Percentiles rank a stretch among this genome's conserved stretches.
phyloP scores from a whole-genome alignment of 2,113 vertebrate species.

The Cromileptes altivelis region DNA sequence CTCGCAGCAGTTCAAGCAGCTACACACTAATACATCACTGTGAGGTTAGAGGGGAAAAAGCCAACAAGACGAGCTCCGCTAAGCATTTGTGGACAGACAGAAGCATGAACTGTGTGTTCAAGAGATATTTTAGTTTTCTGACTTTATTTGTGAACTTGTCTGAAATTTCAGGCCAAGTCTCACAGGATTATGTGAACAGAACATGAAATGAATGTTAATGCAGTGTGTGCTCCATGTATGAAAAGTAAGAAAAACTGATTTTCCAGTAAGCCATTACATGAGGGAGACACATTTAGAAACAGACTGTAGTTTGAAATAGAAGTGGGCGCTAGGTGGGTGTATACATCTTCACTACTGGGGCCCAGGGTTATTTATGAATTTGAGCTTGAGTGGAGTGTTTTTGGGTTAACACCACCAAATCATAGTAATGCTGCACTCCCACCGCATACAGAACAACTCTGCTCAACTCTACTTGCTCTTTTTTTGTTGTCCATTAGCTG shows the following conservation, averaged over 20 bases:
- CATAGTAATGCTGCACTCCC: background rate
- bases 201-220: constrained; percentile 40
- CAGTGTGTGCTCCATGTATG: background rate
- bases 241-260: constrained; percentile 23
- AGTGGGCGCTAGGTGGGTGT: constrained; percentile 43
- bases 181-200: constrained; percentile 14
- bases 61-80: background rate
- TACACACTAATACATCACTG: constrained; percentile 37
- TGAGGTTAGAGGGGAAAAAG: background rate
- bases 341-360: constrained; percentile 26
- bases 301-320: constrained; percentile 9
- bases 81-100: background rate
- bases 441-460: too few relatives aligned
- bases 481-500: too few relatives aligned
- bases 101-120: background rate
- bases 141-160: background rate
- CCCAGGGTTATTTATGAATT: constrained; percentile 46
- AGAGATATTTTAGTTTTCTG: constrained; percentile 3
- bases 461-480: too few relatives aligned
- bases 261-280: constrained; percentile 35
- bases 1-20: constrained; percentile 25
- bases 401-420: constrained; percentile 6
- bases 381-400: background rate
- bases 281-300: constrained; percentile 34
- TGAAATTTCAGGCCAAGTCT: constrained; percentile 23